Conservation (phyloP, 2,888 invertebrate species). For the Augochlorella aurata region DNA sequence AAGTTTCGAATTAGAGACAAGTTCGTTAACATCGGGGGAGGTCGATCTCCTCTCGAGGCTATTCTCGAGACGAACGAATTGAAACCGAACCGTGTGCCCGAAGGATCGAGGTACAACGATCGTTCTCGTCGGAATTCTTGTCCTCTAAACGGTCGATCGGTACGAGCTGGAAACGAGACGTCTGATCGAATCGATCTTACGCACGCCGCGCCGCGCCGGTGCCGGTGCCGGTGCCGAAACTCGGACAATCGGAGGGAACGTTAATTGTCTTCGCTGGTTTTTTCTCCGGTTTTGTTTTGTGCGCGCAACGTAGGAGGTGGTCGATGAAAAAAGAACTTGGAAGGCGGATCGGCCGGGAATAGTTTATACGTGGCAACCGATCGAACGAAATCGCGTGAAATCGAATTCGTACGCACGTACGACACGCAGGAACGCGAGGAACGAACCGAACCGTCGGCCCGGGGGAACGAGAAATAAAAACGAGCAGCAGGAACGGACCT, state of each 20-base stretch:
- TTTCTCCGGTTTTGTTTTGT: neutral
- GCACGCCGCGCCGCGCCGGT: neutral
- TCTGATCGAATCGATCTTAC: conserved; percentile 27
- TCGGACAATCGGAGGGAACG: conserved; percentile 43
- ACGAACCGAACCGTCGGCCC: conserved; percentile 13
- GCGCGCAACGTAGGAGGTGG: conserved; percentile 35
- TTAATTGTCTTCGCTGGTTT: conserved; percentile 64
- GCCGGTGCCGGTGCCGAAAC: neutral
- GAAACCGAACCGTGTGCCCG: conserved; percentile 13
- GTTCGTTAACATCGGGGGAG: conserved; percentile 42
- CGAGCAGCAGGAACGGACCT: conserved; percentile 22
- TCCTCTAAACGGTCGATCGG: conserved; percentile 1
- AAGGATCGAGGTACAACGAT: conserved; percentile 3
- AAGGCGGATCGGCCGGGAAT: conserved; percentile 42
- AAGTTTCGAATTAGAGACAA: conserved; percentile 61
- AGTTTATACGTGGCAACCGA: conserved; percentile 63
- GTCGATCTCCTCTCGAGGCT: conserved; percentile 48
- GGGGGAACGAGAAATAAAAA: conserved; percentile 40
- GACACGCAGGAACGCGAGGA: conserved; percentile 66
- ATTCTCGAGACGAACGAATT: conserved; percentile 20
- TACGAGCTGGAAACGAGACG: conserved; percentile 51
- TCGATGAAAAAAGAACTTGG: conserved; percentile 13
- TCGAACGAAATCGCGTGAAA: conserved; percentile 70
- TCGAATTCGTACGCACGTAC: conserved; percentile 71
- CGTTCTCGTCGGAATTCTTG: neutral